phyloP scores from a whole-genome alignment of 1,140 invertebrate genomes.

The Cylas formicarius region DNA sequence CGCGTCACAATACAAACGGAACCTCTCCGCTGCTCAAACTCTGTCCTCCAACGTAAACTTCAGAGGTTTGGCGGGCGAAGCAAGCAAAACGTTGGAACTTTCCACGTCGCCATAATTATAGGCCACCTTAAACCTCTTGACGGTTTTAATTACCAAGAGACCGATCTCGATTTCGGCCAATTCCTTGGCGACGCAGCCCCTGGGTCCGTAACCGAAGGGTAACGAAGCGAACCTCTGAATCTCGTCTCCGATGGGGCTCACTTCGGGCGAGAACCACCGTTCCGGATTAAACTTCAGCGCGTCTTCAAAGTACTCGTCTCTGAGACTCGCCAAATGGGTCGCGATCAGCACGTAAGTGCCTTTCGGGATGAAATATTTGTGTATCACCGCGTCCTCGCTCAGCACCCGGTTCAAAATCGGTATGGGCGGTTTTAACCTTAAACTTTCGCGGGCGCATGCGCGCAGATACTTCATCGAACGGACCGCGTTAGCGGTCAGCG shows the following conservation, averaged over 20 bases:
- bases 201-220: slow-evolving; percentile 53
- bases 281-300: slow-evolving; percentile 61
- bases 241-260: slow-evolving; percentile 16
- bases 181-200: slow-evolving; percentile 52
- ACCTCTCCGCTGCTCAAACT: slow-evolving; percentile 36
- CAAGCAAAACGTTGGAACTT: slow-evolving; percentile 50
- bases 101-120: slow-evolving; percentile 58
- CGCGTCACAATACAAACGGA: too few species aligned
- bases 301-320: slow-evolving; percentile 65
- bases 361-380: slow-evolving; percentile 50
- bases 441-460: slow-evolving; percentile 60
- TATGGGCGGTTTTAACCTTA: slow-evolving; percentile 55
- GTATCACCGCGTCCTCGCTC: slow-evolving; percentile 56
- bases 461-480: slow-evolving; percentile 52
- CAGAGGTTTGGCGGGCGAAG: slow-evolving; percentile 50
- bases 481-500: slow-evolving; percentile 42
- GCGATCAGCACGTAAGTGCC: slow-evolving; percentile 66
- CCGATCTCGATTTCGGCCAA: slow-evolving; percentile 52
- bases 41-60: slow-evolving; percentile 57
- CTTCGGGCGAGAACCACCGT: slow-evolving; percentile 53
- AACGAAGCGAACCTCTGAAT: slow-evolving; percentile 46
- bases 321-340: slow-evolving; percentile 56
- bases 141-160: slow-evolving; percentile 49
- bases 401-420: slow-evolving; percentile 57
- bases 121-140: slow-evolving; percentile 54